phyloP scores from a whole-genome alignment of 2,797 vertebrate genomes.

The Sarcoramphus papa region DNA sequence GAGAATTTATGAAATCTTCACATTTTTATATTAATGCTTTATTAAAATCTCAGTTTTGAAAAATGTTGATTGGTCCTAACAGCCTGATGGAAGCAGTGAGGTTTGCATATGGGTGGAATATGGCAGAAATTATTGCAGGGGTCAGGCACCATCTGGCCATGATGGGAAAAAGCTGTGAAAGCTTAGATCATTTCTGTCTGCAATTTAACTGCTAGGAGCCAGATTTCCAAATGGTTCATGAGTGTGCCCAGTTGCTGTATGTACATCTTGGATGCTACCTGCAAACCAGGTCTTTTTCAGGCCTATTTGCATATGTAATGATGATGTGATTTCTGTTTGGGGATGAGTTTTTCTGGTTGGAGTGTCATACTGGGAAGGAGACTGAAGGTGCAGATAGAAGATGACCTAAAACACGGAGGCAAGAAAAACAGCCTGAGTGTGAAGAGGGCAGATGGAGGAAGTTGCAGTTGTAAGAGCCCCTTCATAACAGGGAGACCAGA shows the following conservation, averaged over 20 bases:
- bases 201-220: constrained; percentile 13
- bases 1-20: background rate
- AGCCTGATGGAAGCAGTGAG: constrained; percentile 35
- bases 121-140: constrained; percentile 34
- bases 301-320: background rate
- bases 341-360: background rate
- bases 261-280: background rate
- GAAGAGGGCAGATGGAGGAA: background rate
- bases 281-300: background rate
- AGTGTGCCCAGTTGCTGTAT: background rate
- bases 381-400: background rate
- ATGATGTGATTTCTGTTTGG: background rate
- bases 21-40: constrained; percentile 1
- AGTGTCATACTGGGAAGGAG: background rate
- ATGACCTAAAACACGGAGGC: background rate
- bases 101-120: constrained; percentile 34
- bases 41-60: constrained; percentile 33
- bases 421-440: background rate
- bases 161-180: constrained; percentile 25
- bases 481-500: background rate
- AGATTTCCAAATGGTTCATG: constrained; percentile 14
- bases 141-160: constrained; percentile 32
- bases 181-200: constrained; percentile 22
- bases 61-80: constrained; percentile 11
- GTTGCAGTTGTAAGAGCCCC: background rate